Base-by-base conservation (phyloP, 2,888 invertebrate species). In the Emmelina monodactyla region DNA sequence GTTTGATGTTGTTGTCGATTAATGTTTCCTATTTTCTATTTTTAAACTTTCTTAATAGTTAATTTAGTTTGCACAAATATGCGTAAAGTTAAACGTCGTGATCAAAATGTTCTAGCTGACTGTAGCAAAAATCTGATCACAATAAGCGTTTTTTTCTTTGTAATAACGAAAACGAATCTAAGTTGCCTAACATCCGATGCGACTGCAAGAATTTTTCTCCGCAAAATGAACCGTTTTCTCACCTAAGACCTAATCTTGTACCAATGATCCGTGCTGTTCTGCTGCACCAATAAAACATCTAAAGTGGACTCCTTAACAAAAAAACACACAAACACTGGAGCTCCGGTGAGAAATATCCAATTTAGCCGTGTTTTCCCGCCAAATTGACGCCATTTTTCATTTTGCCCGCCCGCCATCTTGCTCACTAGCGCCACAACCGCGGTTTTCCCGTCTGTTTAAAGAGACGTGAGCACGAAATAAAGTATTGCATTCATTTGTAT, bases 301-400 rank as follows among this genome's bases (percentile, higher is more conserved):
- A 43, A 37, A 39, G 38, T 37, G 33, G 47, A 46, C 46, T 44
- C 42, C 39, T 38, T 39, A 43, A 45, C 39, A 39, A 47, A 51
- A 52, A 62, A 62, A 58, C 54, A 58, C 47, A 57, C 55, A 57
- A 47, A 53, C 49, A 49, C 47, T 54, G 50, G 45, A 53, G 53
- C 59, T 55, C 53, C 61, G 57, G 65, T 65, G 71, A 70, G 67
- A 71, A 73, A 73, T 71, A 69, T 70, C 72, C 76, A 76, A 75
- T 76, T 76, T 76, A 63, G 65, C 62, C 53, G 64, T 62, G 65
- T 66, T 71, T 70, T 58, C 66, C 64, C 68, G 59, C 57, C 62
- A 76, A 76, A 78, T 78, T 68, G 75, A 55, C 61, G 66, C 63
- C 62, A 75, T 78, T 71, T 72, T 67, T 76, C 72, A 73, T 67